These are phyloP conservation scores for Eueides isabella DNA, from an alignment of 1,140 invertebrate genomes.

Conservation along the genomic window DNA sequence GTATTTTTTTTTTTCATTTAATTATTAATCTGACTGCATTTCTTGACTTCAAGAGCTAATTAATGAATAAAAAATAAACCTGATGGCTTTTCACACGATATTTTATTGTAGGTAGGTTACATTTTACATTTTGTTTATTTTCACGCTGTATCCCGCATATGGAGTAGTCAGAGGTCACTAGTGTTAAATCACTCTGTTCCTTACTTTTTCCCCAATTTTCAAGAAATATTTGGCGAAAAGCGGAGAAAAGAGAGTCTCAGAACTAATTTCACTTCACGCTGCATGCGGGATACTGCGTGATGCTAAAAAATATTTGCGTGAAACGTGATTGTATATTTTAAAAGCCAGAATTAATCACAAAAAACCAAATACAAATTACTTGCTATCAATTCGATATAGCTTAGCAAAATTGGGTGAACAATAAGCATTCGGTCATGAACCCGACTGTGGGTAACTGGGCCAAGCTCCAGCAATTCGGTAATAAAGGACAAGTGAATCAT, in stretches of 20 bases:
- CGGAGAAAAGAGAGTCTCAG: too few species aligned
- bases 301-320: too few species aligned
- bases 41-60: neutral
- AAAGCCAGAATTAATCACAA: too few species aligned
- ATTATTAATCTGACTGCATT: neutral
- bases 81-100: neutral
- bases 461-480: constrained; percentile 16
- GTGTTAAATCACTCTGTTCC: too few species aligned
- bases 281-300: too few species aligned
- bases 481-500: constrained; percentile 13
- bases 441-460: constrained; percentile 28
- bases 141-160: too few species aligned
- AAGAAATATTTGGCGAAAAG: too few species aligned
- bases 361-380: neutral
- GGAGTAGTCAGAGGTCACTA: too few species aligned
- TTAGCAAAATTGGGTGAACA: neutral
- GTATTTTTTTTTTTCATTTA: too few species aligned
- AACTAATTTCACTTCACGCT: too few species aligned
- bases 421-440: constrained; percentile 22
- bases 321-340: neutral
- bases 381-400: neutral
- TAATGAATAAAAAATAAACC: neutral
- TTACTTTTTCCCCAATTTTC: too few species aligned
- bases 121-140: too few species aligned
- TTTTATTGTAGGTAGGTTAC: neutral